Evolutionary conservation across 2,113 vertebrate species (phyloP).

Genomic region (Pollimyrus isidori): DNA sequence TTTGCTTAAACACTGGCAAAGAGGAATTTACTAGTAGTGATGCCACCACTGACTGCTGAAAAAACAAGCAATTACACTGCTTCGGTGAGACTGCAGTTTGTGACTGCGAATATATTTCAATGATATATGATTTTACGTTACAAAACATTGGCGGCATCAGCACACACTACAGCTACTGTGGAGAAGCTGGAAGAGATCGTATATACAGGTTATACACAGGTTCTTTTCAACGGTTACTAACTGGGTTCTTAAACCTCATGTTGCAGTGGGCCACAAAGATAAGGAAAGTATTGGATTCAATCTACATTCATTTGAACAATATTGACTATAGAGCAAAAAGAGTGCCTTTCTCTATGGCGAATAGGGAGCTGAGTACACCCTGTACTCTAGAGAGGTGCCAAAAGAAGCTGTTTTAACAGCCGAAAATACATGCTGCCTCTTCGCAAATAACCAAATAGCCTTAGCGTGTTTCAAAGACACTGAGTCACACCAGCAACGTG

Average conservation of each 20-base stretch:
- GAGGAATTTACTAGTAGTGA: not conserved
- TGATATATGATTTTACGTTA: not conserved
- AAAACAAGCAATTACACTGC: not conserved
- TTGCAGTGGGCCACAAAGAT: not conserved
- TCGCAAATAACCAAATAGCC: not conserved
- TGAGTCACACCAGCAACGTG: not conserved
- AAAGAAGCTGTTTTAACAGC: not conserved
- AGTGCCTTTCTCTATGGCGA: not conserved
- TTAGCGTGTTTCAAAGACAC: not conserved
- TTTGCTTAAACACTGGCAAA: not conserved
- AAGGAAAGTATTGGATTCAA: not conserved
- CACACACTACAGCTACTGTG: not conserved
- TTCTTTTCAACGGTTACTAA: not conserved
- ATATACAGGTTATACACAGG: not conserved
- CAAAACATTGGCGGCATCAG: not conserved
- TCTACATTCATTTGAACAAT: not conserved
- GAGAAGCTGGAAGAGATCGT: not conserved
- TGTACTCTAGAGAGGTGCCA: not conserved
- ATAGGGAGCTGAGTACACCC: not conserved
- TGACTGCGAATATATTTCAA: not conserved
- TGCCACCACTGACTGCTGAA: not conserved
- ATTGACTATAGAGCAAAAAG: not conserved
- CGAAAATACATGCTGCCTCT: not conserved
- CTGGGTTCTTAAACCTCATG: not conserved
- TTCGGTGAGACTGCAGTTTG: not conserved